Conservation (phyloP, 2,797 vertebrate genomes). For the Pangasius larnaudii region DNA sequence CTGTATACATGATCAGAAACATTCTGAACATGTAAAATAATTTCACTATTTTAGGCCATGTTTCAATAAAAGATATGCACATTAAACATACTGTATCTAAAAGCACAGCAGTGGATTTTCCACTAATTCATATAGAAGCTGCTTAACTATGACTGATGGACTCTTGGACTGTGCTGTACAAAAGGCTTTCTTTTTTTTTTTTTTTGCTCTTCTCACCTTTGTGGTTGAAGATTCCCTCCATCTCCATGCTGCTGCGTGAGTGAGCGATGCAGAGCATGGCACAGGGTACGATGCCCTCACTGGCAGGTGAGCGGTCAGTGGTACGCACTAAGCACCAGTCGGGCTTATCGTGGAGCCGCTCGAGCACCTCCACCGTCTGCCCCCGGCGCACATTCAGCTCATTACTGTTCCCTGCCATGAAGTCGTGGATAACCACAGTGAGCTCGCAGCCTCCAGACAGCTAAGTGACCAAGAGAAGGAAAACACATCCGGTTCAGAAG, state of each 20-base stretch:
- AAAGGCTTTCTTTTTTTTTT: not conserved
- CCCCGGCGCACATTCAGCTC: conserved; percentile 94
- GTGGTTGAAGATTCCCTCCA: conserved; percentile 99
- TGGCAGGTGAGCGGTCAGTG: conserved; percentile 92
- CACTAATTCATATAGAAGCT: not conserved
- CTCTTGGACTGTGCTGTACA: not conserved
- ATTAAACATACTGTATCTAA: not conserved
- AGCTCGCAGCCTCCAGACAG: conserved; percentile 97
- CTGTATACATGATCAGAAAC: not conserved
- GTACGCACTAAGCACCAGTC: conserved; percentile 98
- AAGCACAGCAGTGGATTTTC: not conserved
- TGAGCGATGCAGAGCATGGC: conserved; percentile 96
- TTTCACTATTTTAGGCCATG: too few relatives aligned
- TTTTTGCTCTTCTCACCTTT: conserved; percentile 82
- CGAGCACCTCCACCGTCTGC: conserved; percentile 96
- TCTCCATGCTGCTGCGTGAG: conserved; percentile 97
- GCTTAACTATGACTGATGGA: not conserved
- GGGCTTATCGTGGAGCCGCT: conserved; percentile 93
- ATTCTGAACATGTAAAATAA: not conserved
- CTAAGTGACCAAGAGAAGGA: conserved; percentile 68
- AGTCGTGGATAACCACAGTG: conserved; percentile 97
- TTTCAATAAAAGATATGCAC: not conserved
- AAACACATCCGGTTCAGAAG: not conserved
- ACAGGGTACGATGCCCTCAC: conserved; percentile 94
- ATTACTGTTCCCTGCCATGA: conserved; percentile 93